Conservation (phyloP, 1,140 invertebrate genomes). For the Daktulosphaira vitifoliae region DNA sequence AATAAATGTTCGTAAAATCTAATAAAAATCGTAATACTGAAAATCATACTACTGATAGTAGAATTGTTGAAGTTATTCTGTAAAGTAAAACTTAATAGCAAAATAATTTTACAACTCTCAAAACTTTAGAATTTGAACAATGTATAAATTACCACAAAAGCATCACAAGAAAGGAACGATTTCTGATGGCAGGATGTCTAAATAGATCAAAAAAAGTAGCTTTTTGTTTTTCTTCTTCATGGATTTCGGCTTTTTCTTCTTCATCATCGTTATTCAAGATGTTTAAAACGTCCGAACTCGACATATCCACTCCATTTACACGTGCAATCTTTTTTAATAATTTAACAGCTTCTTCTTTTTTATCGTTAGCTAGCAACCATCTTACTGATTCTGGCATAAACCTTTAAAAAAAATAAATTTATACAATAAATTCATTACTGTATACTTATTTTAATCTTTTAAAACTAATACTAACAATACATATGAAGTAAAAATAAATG, state of each 20-base stretch:
- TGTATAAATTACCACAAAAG: slow-evolving; percentile 60
- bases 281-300: slow-evolving; percentile 48
- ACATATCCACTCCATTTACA: slow-evolving; percentile 55
- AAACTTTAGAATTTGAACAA: no score
- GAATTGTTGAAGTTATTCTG: no score
- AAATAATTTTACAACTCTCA: no score
- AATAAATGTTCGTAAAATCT: no score
- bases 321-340: slow-evolving; percentile 59
- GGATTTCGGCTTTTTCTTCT: slow-evolving; percentile 12
- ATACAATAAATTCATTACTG: not conserved
- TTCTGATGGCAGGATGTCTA: slow-evolving; percentile 58
- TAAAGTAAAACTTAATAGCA: no score
- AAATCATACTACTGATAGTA: no score
- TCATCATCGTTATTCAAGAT: slow-evolving; percentile 45
- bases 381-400: slow-evolving; percentile 74
- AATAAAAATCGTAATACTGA: no score
- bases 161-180: slow-evolving; percentile 63
- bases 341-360: slow-evolving; percentile 57
- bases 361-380: slow-evolving; percentile 70
- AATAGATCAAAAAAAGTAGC: slow-evolving; percentile 60
- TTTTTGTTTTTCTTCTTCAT: slow-evolving; percentile 43
- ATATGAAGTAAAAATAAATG: slow-evolving; percentile 61
- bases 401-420: slow-evolving; percentile 44
- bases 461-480: slow-evolving; percentile 57
- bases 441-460: not conserved